A percentile compares a stretch with the other conserved stretches of the same genome.
Evolutionary conservation across 2,797 vertebrate species (phyloP).

Genomic region (Lagorchestes hirsutus): DNA sequence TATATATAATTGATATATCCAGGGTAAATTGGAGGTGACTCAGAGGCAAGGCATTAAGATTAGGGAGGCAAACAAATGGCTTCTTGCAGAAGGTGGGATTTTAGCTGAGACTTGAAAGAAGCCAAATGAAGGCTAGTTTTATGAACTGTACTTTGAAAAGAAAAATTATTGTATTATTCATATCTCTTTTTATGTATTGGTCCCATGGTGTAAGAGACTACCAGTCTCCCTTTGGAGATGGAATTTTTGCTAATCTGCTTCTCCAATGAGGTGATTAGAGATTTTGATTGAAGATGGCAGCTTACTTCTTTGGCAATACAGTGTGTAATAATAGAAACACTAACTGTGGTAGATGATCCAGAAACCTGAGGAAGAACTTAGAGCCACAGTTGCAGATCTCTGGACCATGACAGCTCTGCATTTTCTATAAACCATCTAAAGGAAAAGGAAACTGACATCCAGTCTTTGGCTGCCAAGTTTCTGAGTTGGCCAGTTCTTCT

Average conservation of each 20-base stretch:
- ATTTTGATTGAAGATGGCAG: conserved; percentile 39
- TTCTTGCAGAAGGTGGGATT: neutral
- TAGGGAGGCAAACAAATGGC: neutral
- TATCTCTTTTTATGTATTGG: conserved; percentile 8
- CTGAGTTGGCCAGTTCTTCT: conserved; percentile 6
- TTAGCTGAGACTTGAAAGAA: neutral
- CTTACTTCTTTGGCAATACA: neutral
- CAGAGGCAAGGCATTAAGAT: neutral
- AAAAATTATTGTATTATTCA: neutral
- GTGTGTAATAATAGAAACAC: neutral
- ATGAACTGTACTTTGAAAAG: conserved; percentile 24
- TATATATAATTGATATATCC: neutral
- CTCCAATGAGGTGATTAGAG: neutral
- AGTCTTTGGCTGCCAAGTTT: conserved; percentile 6
- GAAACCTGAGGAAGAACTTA: conserved; percentile 8
- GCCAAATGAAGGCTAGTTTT: neutral
- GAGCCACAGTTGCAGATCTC: neutral
- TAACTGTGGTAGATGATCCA: neutral
- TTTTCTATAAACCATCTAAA: conserved; percentile 2
- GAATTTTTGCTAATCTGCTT: conserved; percentile 32
- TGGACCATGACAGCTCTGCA: neutral
- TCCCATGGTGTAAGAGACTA: neutral
- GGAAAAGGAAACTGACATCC: conserved; percentile 37
- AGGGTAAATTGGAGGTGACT: neutral
- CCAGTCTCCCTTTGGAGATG: neutral